Percentiles rank a stretch among this genome's conserved stretches.
Evolutionary conservation across 2,888 invertebrate species (phyloP).

Genomic region (Pecten maximus): DNA sequence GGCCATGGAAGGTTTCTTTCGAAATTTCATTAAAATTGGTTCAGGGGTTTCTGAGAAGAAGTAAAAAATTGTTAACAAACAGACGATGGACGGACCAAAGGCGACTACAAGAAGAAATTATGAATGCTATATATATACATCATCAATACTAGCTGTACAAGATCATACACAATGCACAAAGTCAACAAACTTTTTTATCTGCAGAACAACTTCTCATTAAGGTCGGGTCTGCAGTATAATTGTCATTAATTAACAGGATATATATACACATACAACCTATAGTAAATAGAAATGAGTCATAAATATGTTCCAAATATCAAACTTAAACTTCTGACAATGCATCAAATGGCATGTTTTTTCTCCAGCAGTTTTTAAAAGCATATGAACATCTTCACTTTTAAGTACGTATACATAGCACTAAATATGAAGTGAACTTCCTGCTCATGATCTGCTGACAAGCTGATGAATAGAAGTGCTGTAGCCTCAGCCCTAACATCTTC

Average conservation of each 20-base stretch:
- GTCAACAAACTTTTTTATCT: background rate
- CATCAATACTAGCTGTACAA: background rate
- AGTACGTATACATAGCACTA: background rate
- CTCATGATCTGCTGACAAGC: background rate
- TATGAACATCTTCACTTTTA: slow-evolving; percentile 25
- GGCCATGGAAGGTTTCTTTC: no score
- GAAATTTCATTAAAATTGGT: no score
- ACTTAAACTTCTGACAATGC: background rate
- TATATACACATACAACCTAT: background rate
- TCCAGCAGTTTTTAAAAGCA: background rate
- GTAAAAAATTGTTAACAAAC: no score
- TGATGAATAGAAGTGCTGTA: background rate
- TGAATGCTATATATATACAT: background rate
- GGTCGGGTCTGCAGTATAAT: background rate
- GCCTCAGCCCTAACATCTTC: background rate
- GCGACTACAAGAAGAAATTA: no score
- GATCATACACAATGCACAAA: no score
- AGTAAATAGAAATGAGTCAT: background rate
- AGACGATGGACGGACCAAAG: no score
- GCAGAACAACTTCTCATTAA: background rate
- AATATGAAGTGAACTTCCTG: slow-evolving; percentile 2
- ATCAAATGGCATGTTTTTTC: background rate
- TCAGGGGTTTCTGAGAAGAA: no score
- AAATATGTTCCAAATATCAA: background rate
- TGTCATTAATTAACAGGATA: background rate